Conservation (phyloP, 2,797 vertebrate species). For the Epinephelus awoara region DNA sequence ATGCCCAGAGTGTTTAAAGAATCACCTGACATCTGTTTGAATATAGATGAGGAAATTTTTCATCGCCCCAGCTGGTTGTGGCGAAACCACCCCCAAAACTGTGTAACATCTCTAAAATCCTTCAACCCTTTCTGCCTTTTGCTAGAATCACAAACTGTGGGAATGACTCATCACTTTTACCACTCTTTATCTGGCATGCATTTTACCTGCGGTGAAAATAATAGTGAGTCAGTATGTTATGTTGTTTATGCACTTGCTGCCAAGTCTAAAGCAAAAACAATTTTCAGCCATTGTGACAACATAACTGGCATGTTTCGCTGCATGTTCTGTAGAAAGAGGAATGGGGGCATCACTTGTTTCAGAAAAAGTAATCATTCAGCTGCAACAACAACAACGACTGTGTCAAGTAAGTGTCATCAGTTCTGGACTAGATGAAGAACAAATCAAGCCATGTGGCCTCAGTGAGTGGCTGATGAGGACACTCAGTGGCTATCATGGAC, state of each 20-base stretch:
- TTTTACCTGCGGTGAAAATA: conserved; percentile 24
- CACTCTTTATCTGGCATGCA: background rate
- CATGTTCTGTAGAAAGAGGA: background rate
- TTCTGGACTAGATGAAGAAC: conserved; percentile 8
- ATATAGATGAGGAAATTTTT: background rate
- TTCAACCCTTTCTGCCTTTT: background rate
- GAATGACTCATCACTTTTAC: conserved; percentile 8
- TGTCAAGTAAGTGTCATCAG: background rate
- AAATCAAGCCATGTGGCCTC: background rate
- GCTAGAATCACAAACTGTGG: background rate
- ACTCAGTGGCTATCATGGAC: background rate
- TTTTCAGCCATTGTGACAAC: background rate
- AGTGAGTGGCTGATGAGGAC: conserved; percentile 5
- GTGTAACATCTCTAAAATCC: conserved; percentile 3
- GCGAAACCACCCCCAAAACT: background rate
- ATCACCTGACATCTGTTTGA: background rate
- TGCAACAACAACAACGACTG: conserved; percentile 3
- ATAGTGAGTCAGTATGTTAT: conserved; percentile 12
- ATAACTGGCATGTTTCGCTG: conserved; percentile 19
- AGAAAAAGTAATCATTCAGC: background rate
- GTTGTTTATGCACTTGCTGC: background rate
- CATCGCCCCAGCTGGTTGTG: background rate
- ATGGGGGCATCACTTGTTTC: background rate
- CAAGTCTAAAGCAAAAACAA: background rate
- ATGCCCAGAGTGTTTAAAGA: background rate